Evolutionary conservation across 2,113 vertebrate genomes (phyloP).

Genomic region (Proterorhinus semilunaris): DNA sequence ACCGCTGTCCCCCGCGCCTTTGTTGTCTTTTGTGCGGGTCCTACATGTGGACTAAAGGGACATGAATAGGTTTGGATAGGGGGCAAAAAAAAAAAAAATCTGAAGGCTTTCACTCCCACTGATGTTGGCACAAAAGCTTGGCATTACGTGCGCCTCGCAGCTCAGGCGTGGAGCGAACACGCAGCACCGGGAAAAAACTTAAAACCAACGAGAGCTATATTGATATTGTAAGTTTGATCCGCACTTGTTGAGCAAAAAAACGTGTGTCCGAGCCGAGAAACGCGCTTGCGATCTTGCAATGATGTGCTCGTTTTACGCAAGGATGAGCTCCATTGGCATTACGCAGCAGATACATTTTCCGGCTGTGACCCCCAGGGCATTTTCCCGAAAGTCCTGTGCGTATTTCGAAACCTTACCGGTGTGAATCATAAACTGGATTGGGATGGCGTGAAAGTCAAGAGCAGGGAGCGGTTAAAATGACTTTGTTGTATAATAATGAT

Average conservation of each 20-base stretch:
- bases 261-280: background rate
- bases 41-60: slow-evolving; percentile 62
- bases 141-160: slow-evolving; percentile 33
- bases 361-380: background rate
- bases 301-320: background rate
- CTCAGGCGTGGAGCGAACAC: slow-evolving; percentile 26
- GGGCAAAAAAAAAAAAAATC: slow-evolving; percentile 40
- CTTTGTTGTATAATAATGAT: background rate
- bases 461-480: background rate
- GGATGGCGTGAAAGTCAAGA: background rate
- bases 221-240: background rate
- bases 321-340: slow-evolving; percentile 2
- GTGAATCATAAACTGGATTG: background rate
- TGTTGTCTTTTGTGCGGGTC: slow-evolving; percentile 68
- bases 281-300: background rate
- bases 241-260: slow-evolving; percentile 9
- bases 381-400: background rate
- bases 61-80: slow-evolving; percentile 68
- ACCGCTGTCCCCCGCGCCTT: slow-evolving; percentile 65
- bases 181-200: slow-evolving; percentile 33
- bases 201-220: background rate
- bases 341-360: background rate
- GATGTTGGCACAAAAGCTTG: slow-evolving; percentile 48
- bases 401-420: background rate
- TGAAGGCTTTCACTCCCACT: slow-evolving; percentile 64